These are phyloP conservation scores for Capreolus pygargus DNA, from an alignment of 2,113 vertebrate species.

Conservation along the genomic window DNA sequence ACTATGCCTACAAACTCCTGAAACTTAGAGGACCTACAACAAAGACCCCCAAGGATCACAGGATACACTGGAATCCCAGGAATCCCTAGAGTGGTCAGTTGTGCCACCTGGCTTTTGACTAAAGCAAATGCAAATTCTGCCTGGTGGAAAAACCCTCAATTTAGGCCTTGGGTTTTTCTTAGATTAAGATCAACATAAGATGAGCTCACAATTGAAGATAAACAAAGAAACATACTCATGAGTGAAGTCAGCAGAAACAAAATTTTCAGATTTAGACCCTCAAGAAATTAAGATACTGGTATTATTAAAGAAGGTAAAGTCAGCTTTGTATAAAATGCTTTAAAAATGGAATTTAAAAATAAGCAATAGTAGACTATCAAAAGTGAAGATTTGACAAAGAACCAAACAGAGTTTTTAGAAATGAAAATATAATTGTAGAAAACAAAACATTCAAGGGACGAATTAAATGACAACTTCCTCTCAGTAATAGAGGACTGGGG, in stretches of 20 bases:
- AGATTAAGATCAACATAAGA: background rate
- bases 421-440: background rate
- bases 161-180: background rate
- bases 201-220: background rate
- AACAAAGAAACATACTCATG: background rate
- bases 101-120: background rate
- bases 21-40: background rate
- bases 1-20: background rate
- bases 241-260: background rate
- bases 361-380: background rate
- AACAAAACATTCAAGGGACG: background rate
- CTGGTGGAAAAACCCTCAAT: background rate
- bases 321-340: background rate
- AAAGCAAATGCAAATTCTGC: background rate
- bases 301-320: constrained; percentile 15
- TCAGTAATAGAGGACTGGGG: background rate
- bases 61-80: background rate
- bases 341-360: background rate
- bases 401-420: constrained; percentile 16
- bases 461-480: background rate
- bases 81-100: background rate
- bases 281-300: background rate
- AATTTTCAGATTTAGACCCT: background rate
- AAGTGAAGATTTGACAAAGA: constrained; percentile 7
- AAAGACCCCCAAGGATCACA: background rate